phyloP scores from a whole-genome alignment of 1,140 invertebrate species.

The Eriocheir sinensis region DNA sequence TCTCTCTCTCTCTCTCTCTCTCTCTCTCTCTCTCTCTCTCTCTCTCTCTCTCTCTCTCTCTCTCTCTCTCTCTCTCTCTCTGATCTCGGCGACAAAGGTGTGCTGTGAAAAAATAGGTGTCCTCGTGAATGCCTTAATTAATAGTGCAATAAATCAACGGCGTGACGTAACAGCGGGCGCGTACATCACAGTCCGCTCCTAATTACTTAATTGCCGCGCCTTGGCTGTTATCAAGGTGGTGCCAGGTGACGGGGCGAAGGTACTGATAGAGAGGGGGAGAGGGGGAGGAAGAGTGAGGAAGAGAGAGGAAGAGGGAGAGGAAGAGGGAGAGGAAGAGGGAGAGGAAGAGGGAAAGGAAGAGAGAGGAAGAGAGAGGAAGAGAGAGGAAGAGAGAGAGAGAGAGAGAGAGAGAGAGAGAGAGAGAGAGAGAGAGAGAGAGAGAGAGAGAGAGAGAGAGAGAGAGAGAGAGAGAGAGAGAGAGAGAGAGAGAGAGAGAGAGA shows the following conservation, averaged over 20 bases:
- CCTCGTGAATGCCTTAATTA: conserved; percentile 52
- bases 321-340: background rate
- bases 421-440: no score
- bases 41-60: conserved; percentile 37
- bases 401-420: no score
- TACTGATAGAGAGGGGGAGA: background rate
- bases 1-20: background rate
- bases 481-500: no score
- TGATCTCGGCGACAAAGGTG: conserved; percentile 60
- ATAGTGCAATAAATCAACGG: conserved; percentile 59
- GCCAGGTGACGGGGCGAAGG: background rate
- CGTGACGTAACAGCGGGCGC: conserved; percentile 38
- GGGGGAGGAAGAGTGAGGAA: background rate
- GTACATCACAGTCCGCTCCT: conserved; percentile 58
- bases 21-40: background rate
- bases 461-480: no score
- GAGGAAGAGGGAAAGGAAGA: background rate
- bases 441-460: no score
- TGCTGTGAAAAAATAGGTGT: conserved; percentile 29
- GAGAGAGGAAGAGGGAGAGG: background rate
- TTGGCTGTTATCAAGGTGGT: conserved; percentile 34
- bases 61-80: background rate
- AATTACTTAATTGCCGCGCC: conserved; percentile 68
- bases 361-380: no score
- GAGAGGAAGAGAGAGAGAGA: no score